Base-by-base conservation (phyloP, 2,113 vertebrate species). In the Lathamus discolor region DNA sequence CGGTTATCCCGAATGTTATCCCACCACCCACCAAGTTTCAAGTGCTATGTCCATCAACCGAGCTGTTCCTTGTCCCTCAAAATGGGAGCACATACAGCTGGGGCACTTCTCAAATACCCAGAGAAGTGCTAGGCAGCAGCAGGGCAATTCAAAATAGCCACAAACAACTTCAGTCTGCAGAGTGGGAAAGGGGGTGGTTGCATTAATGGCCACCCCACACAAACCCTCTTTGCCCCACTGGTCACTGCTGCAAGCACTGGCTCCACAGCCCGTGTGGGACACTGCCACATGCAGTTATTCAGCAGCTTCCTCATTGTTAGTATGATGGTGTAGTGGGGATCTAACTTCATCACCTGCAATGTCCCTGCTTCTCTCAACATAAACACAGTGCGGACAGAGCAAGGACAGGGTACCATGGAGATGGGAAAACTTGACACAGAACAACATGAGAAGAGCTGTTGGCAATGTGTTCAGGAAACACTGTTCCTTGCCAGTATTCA, bases 21-120 rank as follows among this genome's bases (percentile, higher is more conserved):
- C 14, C 57, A 91, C 48, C 59, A 77, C 33, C 20, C 54, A 62
- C 15, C 23, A 59, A 57, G 35, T 62, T 83, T 70, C 49, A 88
- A 44, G 31, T 20, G 39, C n/a, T 19, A 22, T 25, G 20, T 57
- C 31, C 28, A 27, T 25, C 57, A 80, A 37, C 54, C 64, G 83
- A 43, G 63, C 25, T 64, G 63, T 55, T 20, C 10, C 20, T 5
- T 0, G 0, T 46, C 35, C 23, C 66, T 51, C 77, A 61, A 37
- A 66, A 41, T 17, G 0, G 0, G 13, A 74, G 29, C 5, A 46
- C 68, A 51, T 49, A 23, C 1, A 1, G 0, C 12, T 64, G 48
- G 13, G 37, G 8, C 2, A 0, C 23, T 59, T 44, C 29, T 39
- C 20, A 14, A 3, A 22, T 7, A 0, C 3, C 33, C 2, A 1